Percentiles rank a stretch among this genome's conserved stretches.
Conservation (phyloP, 1,140 invertebrate species). For the Plodia interpunctella region DNA sequence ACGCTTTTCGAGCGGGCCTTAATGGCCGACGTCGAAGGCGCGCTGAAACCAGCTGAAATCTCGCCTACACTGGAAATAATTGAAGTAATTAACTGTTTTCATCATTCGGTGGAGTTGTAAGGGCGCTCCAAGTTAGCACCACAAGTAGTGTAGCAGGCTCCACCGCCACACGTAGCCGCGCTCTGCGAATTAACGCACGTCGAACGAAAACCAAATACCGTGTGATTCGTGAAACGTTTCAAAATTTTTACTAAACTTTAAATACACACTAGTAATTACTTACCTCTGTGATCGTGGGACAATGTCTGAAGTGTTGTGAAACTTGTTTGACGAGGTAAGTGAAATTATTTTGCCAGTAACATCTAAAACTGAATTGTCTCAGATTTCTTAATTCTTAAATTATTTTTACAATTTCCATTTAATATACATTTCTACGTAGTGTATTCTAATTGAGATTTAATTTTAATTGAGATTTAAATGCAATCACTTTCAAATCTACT, state of each 20-base stretch:
- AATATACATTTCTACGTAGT: too few species aligned
- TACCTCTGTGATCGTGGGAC: neutral
- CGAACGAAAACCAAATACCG: neutral
- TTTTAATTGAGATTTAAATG: too few species aligned
- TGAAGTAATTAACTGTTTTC: conserved; percentile 49
- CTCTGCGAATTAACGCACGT: conserved; percentile 21
- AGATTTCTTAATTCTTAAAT: neutral
- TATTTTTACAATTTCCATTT: neutral
- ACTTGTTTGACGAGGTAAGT: conserved; percentile 12
- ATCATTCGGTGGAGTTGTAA: conserved; percentile 44
- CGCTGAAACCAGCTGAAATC: conserved; percentile 60
- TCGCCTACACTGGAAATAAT: conserved; percentile 65
- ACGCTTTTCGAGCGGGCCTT: conserved; percentile 22
- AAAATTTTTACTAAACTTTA: neutral
- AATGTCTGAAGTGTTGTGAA: conserved; percentile 10
- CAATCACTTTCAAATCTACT: too few species aligned
- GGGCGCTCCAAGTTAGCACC: conserved; percentile 26
- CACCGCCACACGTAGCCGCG: conserved; percentile 23
- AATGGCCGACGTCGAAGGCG: conserved; percentile 11
- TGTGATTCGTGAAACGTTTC: neutral
- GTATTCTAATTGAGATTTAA: too few species aligned
- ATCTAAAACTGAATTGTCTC: neutral
- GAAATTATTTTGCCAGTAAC: too few species aligned
- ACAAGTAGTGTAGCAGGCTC: neutral
- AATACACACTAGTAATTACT: neutral